phyloP scores from a whole-genome alignment of 2,888 invertebrate genomes.

The Schizaphis graminum region DNA sequence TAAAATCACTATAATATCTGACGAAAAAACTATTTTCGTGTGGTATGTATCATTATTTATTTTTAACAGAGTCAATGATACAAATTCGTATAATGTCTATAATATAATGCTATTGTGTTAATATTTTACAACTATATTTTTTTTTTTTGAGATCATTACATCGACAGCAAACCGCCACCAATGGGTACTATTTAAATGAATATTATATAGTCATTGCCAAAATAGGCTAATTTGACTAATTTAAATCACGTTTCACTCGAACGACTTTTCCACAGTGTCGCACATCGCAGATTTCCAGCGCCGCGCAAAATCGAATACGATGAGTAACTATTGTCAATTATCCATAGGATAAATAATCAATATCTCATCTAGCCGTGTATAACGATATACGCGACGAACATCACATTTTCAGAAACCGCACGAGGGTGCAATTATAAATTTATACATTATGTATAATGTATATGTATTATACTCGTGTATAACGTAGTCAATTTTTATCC shows the following conservation, averaged over 20 bases:
- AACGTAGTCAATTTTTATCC: background rate
- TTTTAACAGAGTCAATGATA: background rate
- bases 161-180: background rate
- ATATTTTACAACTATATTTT: background rate
- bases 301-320: too few species aligned
- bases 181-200: background rate
- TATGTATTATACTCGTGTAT: background rate
- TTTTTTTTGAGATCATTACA: background rate
- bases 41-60: background rate
- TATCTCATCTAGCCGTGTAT: background rate
- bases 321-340: too few species aligned
- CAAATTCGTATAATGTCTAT: background rate
- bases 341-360: too few species aligned
- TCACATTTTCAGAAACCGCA: background rate
- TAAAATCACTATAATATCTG: background rate
- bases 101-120: background rate
- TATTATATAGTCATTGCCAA: background rate
- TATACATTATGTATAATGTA: background rate
- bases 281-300: background rate
- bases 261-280: background rate
- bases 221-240: background rate
- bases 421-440: background rate
- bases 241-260: background rate
- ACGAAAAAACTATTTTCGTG: background rate
- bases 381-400: background rate